phyloP scores from a whole-genome alignment of 2,797 vertebrate genomes.

The Centroberyx gerrardi region DNA sequence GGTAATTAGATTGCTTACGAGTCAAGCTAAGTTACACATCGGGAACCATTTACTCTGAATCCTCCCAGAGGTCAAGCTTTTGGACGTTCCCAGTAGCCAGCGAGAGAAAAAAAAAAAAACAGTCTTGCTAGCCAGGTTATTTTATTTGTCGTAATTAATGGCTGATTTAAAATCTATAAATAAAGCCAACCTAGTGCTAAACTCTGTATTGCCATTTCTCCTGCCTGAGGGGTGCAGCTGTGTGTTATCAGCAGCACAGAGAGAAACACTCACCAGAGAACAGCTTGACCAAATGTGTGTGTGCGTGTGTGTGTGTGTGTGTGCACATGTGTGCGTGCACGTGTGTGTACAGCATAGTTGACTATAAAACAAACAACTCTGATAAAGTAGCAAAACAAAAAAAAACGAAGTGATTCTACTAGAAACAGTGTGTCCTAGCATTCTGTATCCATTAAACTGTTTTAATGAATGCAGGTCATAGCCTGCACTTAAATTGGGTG shows the following conservation, averaged over 20 bases:
- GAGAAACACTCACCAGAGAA: constrained; percentile 15
- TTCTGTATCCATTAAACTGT: constrained; percentile 45
- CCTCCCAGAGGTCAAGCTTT: constrained; percentile 53
- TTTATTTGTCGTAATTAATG: constrained; percentile 73
- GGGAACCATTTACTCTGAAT: constrained; percentile 52
- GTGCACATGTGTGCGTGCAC: neutral
- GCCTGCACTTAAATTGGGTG: constrained; percentile 49
- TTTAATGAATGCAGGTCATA: constrained; percentile 59
- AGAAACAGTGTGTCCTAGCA: constrained; percentile 29
- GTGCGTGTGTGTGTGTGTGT: neutral
- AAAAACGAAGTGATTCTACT: constrained; percentile 29
- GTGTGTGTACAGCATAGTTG: neutral
- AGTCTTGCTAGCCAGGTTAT: constrained; percentile 46
- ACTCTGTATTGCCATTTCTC: constrained; percentile 41
- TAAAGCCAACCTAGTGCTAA: constrained; percentile 50
- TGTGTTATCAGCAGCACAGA: constrained; percentile 35
- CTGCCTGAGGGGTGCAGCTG: constrained; percentile 59
- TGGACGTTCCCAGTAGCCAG: constrained; percentile 42
- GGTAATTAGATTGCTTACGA: constrained; percentile 53
- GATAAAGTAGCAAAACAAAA: constrained; percentile 5
- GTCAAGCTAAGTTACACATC: constrained; percentile 39
- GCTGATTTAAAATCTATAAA: constrained; percentile 54
- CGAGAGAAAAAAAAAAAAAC: constrained; percentile 20
- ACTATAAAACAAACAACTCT: neutral
- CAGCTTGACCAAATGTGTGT: constrained; percentile 18